Conservation (phyloP, 2,113 vertebrate genomes). For the Rhipidura dahli region DNA sequence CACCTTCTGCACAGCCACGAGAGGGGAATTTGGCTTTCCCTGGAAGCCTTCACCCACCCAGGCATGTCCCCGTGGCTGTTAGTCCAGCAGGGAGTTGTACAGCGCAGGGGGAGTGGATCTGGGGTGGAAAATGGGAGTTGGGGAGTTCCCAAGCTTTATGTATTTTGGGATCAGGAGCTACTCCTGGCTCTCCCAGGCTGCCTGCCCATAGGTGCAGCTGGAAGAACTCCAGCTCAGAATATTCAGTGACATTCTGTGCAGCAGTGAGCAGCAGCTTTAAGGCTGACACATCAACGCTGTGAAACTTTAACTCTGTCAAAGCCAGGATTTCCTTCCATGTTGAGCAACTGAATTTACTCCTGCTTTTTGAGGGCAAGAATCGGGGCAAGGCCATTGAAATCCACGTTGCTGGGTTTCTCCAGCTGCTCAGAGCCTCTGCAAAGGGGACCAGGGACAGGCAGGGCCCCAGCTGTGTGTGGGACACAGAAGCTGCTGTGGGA, state of each 20-base stretch:
- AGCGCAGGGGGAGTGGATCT: fast-evolving
- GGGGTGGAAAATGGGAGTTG: neutral
- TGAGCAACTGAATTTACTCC: neutral
- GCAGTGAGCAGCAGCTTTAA: neutral
- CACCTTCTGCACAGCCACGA: fast-evolving
- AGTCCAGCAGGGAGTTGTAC: neutral
- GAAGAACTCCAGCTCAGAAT: neutral
- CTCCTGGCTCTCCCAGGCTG: neutral
- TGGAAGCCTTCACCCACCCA: neutral
- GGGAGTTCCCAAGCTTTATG: neutral
- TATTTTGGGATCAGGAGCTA: neutral
- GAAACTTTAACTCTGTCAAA: neutral
- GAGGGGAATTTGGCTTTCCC: neutral
- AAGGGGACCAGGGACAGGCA: neutral
- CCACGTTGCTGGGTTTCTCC: neutral
- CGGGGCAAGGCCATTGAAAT: neutral
- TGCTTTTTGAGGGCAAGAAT: neutral
- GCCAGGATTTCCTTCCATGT: neutral
- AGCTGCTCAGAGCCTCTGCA: neutral
- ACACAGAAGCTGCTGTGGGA: neutral
- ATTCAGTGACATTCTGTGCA: neutral
- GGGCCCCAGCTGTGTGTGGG: neutral
- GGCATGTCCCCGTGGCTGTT: neutral
- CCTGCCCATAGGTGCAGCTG: neutral
- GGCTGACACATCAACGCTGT: neutral